Base-by-base conservation (phyloP, 53 echinoderm and acorn worm genomes). In the Zoroaster sp. region DNA sequence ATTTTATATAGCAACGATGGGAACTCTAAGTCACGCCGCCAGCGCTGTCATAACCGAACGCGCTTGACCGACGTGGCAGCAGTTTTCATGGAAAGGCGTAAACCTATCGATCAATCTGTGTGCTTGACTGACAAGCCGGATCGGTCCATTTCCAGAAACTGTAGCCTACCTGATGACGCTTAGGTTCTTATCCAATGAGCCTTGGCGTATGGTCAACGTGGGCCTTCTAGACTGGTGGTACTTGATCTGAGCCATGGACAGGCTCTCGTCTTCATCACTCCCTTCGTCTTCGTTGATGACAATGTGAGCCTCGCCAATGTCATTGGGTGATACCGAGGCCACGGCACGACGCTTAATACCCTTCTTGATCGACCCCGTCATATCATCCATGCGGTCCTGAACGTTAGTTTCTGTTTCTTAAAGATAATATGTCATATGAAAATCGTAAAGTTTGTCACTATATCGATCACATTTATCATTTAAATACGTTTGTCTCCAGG, bases 111-210 rank as follows among this genome's bases (percentile, higher is more conserved):
- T n/a, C n/a, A n/a, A n/a, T n/a, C n/a, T n/a, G n/a, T n/a, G n/a
- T n/a, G n/a, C n/a, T n/a, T n/a, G n/a, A n/a, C n/a, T n/a, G n/a
- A n/a, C n/a, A n/a, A n/a, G n/a, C n/a, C n/a, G n/a, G n/a, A n/a
- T n/a, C n/a, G n/a, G n/a, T n/a, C n/a, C n/a, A n/a, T n/a, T n/a
- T 54, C 0, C 54, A 54, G 0, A 20, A 66, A 25, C 7, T 17
- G 31, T 66, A 7, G n/a, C 66, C 4, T 69, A 94, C 94, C 94
- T 94, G 70, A 94, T 94, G 42, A 94, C 92, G 80, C 94, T 94
- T 11, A 90, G 51, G 38, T 87, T 92, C 49, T 83, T 80, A 45
- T 94, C 90, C 0, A 89, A 75, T n/a, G 89, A 89, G 35, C 88
- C 89, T 59, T 88, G 80, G 10, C 90, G 87, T 35, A 94, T 80